Percentiles rank a stretch among this genome's conserved stretches.
phyloP scores from a whole-genome alignment of 2,113 vertebrate species.

The Electrona antarctica region DNA sequence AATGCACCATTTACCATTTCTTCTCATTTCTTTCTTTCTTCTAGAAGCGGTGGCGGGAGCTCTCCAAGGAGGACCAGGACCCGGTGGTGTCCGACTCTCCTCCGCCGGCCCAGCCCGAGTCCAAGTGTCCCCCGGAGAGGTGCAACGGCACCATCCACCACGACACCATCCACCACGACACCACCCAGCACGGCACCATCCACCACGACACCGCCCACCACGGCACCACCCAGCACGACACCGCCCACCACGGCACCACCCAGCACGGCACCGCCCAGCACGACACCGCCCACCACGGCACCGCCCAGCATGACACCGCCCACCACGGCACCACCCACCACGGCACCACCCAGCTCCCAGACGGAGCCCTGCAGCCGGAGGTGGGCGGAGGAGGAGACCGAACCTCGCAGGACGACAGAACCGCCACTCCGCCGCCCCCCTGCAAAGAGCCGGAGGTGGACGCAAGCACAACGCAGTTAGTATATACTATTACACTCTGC shows the following conservation, averaged over 20 bases:
- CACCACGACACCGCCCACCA: too few species aligned
- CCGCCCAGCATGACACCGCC: too few species aligned
- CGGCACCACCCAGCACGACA: too few species aligned
- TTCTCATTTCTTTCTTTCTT: background rate
- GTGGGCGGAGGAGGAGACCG: conserved; percentile 68
- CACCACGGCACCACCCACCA: conserved; percentile 33
- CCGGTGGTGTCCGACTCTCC: conserved; percentile 78
- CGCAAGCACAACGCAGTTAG: conserved; percentile 83
- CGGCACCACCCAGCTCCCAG: conserved; percentile 68
- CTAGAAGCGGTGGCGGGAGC: conserved; percentile 87
- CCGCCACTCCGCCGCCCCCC: conserved; percentile 70
- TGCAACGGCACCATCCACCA: conserved; percentile 77
- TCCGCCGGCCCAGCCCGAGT: conserved; percentile 53
- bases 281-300: too few species aligned
- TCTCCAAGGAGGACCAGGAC: conserved; percentile 88
- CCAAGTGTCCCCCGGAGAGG: conserved; percentile 74
- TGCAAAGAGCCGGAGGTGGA: conserved; percentile 82
- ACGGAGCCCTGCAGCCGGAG: conserved; percentile 61
- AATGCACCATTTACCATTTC: background rate
- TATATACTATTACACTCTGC: background rate
- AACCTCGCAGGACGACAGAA: conserved; percentile 70
- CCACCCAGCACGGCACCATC: too few species aligned
- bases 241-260: too few species aligned
- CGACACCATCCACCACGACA: too few species aligned
- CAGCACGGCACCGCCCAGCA: too few species aligned